Evolutionary conservation across 1,140 invertebrate species (phyloP), one percentile per base, ranked within the genome.

Genomic region (Triops cancriformis): DNA sequence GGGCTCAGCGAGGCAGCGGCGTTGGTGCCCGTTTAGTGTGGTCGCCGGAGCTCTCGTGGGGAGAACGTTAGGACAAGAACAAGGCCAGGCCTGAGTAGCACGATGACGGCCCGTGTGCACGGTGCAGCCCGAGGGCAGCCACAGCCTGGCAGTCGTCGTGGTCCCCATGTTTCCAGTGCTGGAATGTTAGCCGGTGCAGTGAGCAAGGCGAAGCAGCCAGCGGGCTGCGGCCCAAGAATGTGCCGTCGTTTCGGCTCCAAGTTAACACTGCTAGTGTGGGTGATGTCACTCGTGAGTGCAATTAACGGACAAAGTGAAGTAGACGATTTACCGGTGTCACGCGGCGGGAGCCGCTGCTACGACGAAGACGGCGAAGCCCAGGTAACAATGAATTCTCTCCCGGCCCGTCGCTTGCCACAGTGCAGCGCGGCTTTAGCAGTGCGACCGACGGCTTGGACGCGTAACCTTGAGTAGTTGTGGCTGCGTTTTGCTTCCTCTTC

Each of bases 161-260:
- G 43, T 45, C 43, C 4, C 18, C 11, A 18, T 45, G 43, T 18
- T 45, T 64, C 51, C 6, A 64, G 51, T 64, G 51, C 51, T 64
- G 51, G 51, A 64, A 64, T 64, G 51, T 64, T 64, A 18, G 51
- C 51, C 51, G 51, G 51, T 64, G 51, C 51, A n/a, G 51, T 64
- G 51, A 64, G 10, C 10, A 64, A n/a, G 0, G 18, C 51, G 18
- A 64, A 64, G 31, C 2, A 37, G 7, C 31, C 31, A 23, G 11
- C 18, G 43, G 51, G 51, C 18, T 64, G 14, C 51, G 23, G 51
- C 51, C 14, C 14, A 64, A 64, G 51, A 64, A 64, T 64, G 51
- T 23, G 18, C 18, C 6, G 18, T 4, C 51, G 1, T 64, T 18
- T 64, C 10, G 7, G 14, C 18, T 9, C 3, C 51, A 64, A 18